phyloP scores from a whole-genome alignment of 2,888 invertebrate species.

The Hydroisotoma schaefferi region DNA sequence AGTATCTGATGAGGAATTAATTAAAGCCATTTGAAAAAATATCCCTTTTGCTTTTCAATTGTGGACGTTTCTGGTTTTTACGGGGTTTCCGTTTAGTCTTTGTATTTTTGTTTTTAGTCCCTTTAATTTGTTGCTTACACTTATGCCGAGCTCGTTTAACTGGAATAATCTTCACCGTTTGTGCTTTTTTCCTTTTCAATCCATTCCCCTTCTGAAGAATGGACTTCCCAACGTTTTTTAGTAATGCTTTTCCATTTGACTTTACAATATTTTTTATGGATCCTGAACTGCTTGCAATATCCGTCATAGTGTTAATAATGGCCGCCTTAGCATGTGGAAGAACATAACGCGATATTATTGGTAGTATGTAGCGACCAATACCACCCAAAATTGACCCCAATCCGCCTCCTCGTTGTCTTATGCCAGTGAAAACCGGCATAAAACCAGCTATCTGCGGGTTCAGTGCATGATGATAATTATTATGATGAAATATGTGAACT shows the following conservation, averaged over 20 bases:
- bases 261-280: not conserved
- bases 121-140: not conserved
- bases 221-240: conserved; percentile 3
- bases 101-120: not conserved
- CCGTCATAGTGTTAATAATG: conserved; percentile 6
- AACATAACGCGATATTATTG: conserved; percentile 15
- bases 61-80: conserved; percentile 1
- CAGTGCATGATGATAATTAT: conserved; percentile 1
- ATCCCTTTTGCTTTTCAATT: conserved; percentile 15
- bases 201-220: not conserved
- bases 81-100: not conserved
- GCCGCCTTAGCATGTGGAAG: conserved; percentile 18
- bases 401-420: conserved; percentile 22
- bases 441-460: not conserved
- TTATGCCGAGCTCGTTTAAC: not conserved
- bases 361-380: conserved; percentile 17
- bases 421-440: not conserved
- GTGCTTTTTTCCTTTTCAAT: conserved; percentile 14
- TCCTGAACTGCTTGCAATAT: not conserved
- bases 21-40: conserved; percentile 27
- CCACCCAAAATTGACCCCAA: conserved; percentile 9
- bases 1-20: conserved; percentile 19
- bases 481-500: not conserved
- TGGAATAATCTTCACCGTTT: not conserved
- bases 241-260: conserved; percentile 4